Conservation (phyloP, 2,797 vertebrate genomes). For the Ctenochaetus hawaiiensis region DNA sequence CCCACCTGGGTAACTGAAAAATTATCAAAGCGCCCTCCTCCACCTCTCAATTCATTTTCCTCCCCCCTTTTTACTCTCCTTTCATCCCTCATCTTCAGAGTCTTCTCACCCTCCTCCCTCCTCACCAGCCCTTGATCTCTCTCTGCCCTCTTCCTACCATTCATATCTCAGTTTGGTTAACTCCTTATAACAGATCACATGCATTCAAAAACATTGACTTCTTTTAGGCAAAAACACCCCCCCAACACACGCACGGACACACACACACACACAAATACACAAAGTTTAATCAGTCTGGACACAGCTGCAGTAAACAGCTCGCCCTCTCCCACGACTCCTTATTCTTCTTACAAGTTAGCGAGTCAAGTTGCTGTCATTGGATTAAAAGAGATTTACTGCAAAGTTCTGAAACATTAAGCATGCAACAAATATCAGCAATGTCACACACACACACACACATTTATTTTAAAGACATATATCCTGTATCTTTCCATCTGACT, state of each 20-base stretch:
- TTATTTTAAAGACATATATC: neutral
- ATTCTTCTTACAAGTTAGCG: neutral
- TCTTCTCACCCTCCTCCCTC: constrained; percentile 18
- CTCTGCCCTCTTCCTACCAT: constrained; percentile 20
- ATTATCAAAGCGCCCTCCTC: constrained; percentile 49
- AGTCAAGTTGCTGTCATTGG: constrained; percentile 15
- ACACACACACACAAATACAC: neutral
- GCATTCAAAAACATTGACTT: constrained; percentile 1
- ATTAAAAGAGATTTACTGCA: constrained; percentile 31
- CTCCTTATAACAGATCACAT: constrained; percentile 38
- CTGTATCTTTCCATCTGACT: neutral
- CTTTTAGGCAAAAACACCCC: constrained; percentile 9
- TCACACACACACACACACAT: neutral
- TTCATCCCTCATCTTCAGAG: no score
- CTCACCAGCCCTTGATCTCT: constrained; percentile 33
- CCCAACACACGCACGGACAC: neutral
- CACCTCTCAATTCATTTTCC: constrained; percentile 17
- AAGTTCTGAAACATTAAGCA: constrained; percentile 31
- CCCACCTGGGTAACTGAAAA: constrained; percentile 45
- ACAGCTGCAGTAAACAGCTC: constrained; percentile 8
- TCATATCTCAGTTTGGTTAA: constrained; percentile 39
- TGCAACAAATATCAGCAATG: neutral
- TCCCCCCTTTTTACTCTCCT: neutral
- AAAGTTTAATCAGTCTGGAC: constrained; percentile 1
- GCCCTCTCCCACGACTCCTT: neutral